A percentile compares a stretch with the other conserved stretches of the same genome.
Evolutionary conservation across 1,140 invertebrate genomes (phyloP).

Genomic region (Triops longicaudatus): DNA sequence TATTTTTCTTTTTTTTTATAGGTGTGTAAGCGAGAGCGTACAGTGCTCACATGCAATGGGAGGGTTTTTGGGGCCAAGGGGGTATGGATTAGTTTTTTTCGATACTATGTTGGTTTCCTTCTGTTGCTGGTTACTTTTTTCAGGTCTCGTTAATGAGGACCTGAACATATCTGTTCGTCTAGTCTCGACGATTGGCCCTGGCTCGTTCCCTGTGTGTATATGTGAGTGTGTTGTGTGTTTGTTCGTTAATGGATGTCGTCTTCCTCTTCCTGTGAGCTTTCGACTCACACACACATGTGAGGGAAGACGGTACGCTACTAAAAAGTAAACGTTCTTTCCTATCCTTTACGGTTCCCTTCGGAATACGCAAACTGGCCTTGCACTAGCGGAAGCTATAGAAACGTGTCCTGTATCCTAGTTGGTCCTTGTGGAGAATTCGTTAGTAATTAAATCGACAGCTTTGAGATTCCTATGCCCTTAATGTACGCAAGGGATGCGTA

Average conservation of each 20-base stretch:
- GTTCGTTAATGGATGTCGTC: slow-evolving; percentile 6
- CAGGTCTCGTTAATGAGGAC: not conserved
- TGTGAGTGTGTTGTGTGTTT: not conserved
- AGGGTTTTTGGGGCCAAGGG: not conserved
- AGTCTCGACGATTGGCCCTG: not conserved
- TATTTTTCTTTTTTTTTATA: too few relatives aligned
- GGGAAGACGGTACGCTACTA: not conserved
- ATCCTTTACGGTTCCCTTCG: too few relatives aligned
- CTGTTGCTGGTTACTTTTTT: not conserved
- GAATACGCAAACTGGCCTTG: too few relatives aligned
- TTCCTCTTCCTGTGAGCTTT: not conserved
- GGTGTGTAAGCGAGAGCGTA: not conserved
- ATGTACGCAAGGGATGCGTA: too few relatives aligned
- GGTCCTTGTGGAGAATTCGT: too few relatives aligned
- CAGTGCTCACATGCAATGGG: not conserved
- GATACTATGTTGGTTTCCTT: not conserved
- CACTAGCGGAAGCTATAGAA: too few relatives aligned
- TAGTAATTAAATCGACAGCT: too few relatives aligned
- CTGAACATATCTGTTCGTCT: not conserved
- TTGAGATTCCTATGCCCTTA: too few relatives aligned
- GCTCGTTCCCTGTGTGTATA: not conserved
- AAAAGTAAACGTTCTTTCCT: too few relatives aligned
- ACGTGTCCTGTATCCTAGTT: too few relatives aligned
- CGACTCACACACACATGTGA: not conserved
- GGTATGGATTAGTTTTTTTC: not conserved